Conservation (phyloP, 2,888 invertebrate genomes). For the Cecidostiba fungosa region DNA sequence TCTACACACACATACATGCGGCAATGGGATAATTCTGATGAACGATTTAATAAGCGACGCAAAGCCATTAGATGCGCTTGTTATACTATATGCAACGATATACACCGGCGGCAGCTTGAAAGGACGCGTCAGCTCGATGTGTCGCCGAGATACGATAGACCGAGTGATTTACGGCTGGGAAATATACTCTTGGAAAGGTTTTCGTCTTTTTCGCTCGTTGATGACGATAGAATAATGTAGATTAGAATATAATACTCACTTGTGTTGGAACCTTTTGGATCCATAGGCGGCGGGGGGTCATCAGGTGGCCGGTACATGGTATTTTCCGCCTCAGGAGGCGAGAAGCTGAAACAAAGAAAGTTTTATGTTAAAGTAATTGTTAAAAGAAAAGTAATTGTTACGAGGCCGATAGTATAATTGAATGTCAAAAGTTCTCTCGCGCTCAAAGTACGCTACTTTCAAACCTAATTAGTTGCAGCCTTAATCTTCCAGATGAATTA, state of each 20-base stretch:
- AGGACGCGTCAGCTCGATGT: background rate
- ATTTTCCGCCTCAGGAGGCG: slow-evolving; percentile 91
- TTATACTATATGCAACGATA: background rate
- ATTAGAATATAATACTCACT: slow-evolving; percentile 73
- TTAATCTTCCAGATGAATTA: slow-evolving; percentile 23
- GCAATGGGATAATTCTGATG: slow-evolving; percentile 46
- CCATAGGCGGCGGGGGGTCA: slow-evolving; percentile 92
- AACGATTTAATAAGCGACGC: slow-evolving; percentile 63
- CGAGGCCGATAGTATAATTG: background rate
- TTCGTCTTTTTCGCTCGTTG: background rate
- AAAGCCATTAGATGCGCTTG: slow-evolving; percentile 28
- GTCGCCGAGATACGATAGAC: background rate
- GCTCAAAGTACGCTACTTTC: background rate
- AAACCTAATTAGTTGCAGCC: slow-evolving; percentile 9
- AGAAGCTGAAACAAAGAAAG: slow-evolving; percentile 85
- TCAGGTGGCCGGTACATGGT: slow-evolving; percentile 92
- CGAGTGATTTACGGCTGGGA: slow-evolving; percentile 22
- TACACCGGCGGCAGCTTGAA: slow-evolving; percentile 24
- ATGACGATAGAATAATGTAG: background rate
- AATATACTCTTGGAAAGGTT: background rate
- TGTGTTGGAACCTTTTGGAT: slow-evolving; percentile 92
- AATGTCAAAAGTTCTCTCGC: background rate
- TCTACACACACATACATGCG: background rate
- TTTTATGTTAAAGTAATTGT: too few species aligned
- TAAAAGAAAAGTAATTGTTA: slow-evolving; percentile 15